phyloP scores from a whole-genome alignment of 2,888 invertebrate species.

The Cremastinae sp. region DNA sequence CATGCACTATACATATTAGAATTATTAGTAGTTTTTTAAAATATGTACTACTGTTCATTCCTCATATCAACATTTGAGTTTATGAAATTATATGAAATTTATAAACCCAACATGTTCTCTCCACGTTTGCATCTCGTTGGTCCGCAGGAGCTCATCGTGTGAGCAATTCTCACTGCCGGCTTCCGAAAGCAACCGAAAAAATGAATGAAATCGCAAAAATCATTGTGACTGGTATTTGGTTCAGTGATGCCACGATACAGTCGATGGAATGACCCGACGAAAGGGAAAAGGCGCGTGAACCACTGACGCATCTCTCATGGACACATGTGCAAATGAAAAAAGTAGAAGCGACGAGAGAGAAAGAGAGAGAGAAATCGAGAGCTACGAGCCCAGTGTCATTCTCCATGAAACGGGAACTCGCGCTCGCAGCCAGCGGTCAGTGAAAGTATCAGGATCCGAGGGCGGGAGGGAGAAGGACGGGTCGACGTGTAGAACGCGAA shows the following conservation, averaged over 20 bases:
- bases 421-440: constrained; percentile 48
- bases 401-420: constrained; percentile 46
- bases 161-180: too few species aligned
- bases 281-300: constrained; percentile 44
- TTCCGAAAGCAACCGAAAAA: too few species aligned
- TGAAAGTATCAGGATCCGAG: constrained; percentile 54
- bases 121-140: too few species aligned
- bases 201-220: not conserved
- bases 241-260: constrained; percentile 20
- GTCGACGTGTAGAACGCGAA: not conserved
- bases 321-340: constrained; percentile 20
- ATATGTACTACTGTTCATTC: too few species aligned
- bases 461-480: constrained; percentile 9
- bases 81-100: too few species aligned
- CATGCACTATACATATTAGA: too few species aligned
- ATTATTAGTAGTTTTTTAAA: too few species aligned
- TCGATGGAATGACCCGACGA: constrained; percentile 52
- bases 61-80: too few species aligned
- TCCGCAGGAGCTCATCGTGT: too few species aligned
- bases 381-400: constrained; percentile 49
- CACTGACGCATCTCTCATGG: constrained; percentile 39
- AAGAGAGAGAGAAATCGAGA: constrained; percentile 44
- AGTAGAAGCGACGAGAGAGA: not conserved
- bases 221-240: not conserved
- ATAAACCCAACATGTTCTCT: too few species aligned